Evolutionary conservation across 2,113 vertebrate species (phyloP), one percentile per base, ranked within the genome.

Genomic region (Fukomys damarensis): DNA sequence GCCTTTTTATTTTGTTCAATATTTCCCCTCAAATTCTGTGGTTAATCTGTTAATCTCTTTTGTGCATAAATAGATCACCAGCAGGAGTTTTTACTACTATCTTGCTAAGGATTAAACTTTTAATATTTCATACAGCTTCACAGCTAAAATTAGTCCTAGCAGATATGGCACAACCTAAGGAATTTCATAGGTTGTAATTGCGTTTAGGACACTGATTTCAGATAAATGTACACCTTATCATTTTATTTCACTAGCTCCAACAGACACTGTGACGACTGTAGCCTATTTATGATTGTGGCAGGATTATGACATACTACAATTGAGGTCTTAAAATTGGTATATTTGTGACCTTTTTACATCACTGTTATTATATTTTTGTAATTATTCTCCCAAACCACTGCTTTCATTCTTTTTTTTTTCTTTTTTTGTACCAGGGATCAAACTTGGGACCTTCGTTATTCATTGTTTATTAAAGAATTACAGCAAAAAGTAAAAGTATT

Each of bases 41-140:
- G 41, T 88, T 88, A 92, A 89, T 95, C 76, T 86, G 63, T 89
- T 96, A 41, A 94, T 93, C 92, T 97, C 65, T 96, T 96, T 97
- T 96, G 81, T 86, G 54, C 24, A 22, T 86, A 59, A 82, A 61
- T 13, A 93, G 68, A 52, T 74, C 49, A 95, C 81, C 58, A 52
- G 28, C 83, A 82, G 30, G 85, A 96, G 49, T 93, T 65, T 95
- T 52, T 77, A 52, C 58, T 91, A 88, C 56, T 26, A 79, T 80
- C 35, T 91, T 80, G 65, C 97, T 74, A 97, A 94, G 30, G 77
- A 70, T n/a, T 76, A 80, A 80, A 43, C 72, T 88, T 95, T 80
- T 82, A 79, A 97, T 35, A n/a, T 95, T 95, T 84, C 17, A 76
- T n/a, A 30, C 7, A 58, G 17, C 52, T 91, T 82, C 26, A 5